Base-by-base conservation (phyloP, 1,140 invertebrate genomes). In the Aphelenchoides besseyi region DNA sequence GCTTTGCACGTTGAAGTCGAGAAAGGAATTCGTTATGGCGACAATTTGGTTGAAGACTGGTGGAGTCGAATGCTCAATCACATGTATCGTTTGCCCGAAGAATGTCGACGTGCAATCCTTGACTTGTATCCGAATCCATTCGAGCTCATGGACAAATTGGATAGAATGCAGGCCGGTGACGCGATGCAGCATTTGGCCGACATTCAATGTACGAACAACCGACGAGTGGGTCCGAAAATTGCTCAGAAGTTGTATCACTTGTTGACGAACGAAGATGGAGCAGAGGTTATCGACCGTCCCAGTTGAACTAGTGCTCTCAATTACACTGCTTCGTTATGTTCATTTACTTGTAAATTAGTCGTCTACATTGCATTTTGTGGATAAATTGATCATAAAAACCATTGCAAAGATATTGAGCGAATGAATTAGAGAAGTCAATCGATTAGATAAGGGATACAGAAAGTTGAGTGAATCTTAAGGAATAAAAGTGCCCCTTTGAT, bases 1-100 rank as follows among this genome's bases (percentile, higher is more conserved):
- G 29, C 3, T 0, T 18, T 75, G 32, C 32, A 30, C 18, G 36
- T 62, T 37, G 36, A 69, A 2, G 28, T 37, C n/a, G 75, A 81
- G n/a, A 78, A 78, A 32, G 76, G 78, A 3, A 80, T 78, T 37
- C 67, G 63, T 3, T 74, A 80, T 23, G 76, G 76, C 2, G 74
- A 73, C 18, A 70, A 64, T 12, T 33, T 78, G 52, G 74, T 78
- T 12, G 32, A 3, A 0, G 76, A 78, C 61, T 78, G 76, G 76
- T 78, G 76, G 76, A 63, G 37, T 5, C 67, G 76, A 68, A 78
- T 78, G 76, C 41, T 78, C 5, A 62, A 68, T 9, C 74, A 72
- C 53, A 41, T 78, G 9, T 75, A 81, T 70, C 73, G 77, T 23
- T 36, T 76, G 48, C 64, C 77, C 48, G 75, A 79, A 57, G 75